phyloP scores from a whole-genome alignment of 2,797 vertebrate species.

The Prunella strophiata region DNA sequence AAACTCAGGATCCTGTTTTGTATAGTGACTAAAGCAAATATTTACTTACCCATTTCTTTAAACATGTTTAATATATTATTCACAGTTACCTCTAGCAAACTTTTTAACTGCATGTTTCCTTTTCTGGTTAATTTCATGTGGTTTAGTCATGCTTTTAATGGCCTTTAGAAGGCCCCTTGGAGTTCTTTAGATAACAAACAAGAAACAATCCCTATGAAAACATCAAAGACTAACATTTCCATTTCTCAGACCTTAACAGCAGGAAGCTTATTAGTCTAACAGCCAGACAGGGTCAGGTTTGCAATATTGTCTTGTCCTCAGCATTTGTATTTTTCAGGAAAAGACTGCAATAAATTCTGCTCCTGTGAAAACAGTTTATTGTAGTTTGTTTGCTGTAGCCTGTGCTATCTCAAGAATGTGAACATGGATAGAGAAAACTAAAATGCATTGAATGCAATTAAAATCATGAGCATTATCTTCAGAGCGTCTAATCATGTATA shows the following conservation, averaged over 20 bases:
- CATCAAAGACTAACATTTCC: conserved; percentile 53
- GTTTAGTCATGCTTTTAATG: conserved; percentile 54
- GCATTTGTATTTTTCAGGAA: conserved; percentile 58
- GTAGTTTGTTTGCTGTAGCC: conserved; percentile 19
- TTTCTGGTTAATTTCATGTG: conserved; percentile 58
- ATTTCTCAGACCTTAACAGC: conserved; percentile 60
- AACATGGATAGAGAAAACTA: neutral
- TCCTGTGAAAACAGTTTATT: conserved; percentile 53
- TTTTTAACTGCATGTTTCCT: conserved; percentile 33
- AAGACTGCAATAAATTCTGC: conserved; percentile 44
- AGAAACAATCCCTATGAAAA: conserved; percentile 51
- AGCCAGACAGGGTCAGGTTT: conserved; percentile 52
- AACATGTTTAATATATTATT: conserved; percentile 12
- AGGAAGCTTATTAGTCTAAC: conserved; percentile 50
- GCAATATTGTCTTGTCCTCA: conserved; percentile 48
- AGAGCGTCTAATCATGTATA: neutral
- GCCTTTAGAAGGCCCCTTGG: conserved; percentile 36
- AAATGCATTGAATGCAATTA: neutral
- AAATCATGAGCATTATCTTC: conserved; percentile 8
- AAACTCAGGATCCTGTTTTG: neutral
- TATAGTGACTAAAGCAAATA: conserved; percentile 10
- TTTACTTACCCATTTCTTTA: neutral
- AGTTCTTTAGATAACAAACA: conserved; percentile 62
- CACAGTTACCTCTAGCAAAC: conserved; percentile 17
- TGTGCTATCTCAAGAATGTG: conserved; percentile 1